Conservation (phyloP, 1,140 invertebrate species). For the Lepidurus couesii region DNA sequence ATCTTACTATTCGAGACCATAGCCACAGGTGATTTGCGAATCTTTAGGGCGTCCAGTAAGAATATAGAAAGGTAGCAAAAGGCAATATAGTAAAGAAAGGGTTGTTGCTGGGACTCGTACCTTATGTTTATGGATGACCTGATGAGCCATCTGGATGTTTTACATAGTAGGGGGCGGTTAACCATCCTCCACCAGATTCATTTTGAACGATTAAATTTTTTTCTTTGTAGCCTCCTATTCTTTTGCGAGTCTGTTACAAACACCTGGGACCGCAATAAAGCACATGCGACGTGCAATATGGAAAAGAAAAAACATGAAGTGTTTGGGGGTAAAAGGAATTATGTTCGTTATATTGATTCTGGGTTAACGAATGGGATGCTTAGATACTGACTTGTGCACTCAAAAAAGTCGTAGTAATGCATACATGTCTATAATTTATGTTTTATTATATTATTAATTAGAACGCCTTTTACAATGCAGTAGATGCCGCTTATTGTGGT, state of each 20-base stretch:
- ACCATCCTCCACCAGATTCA: neutral
- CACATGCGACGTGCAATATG: no score
- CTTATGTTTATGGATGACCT: constrained; percentile 20
- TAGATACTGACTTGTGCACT: no score
- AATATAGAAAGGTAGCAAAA: neutral
- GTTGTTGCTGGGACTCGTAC: neutral
- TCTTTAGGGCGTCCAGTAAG: neutral
- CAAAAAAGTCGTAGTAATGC: no score
- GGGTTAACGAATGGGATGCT: no score
- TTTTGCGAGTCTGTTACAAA: neutral
- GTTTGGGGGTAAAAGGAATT: no score
- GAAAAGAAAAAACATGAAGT: no score
- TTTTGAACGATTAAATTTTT: neutral
- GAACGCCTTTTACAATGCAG: no score
- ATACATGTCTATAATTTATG: no score
- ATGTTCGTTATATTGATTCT: no score
- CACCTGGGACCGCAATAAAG: no score
- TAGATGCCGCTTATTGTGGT: no score
- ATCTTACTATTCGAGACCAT: neutral
- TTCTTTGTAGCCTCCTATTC: neutral
- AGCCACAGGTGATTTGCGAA: neutral
- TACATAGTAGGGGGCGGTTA: neutral
- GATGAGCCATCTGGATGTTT: neutral
- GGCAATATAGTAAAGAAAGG: neutral
- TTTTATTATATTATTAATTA: no score